Conservation (phyloP, 2,797 vertebrate genomes). For the Coregonus suidteri region DNA sequence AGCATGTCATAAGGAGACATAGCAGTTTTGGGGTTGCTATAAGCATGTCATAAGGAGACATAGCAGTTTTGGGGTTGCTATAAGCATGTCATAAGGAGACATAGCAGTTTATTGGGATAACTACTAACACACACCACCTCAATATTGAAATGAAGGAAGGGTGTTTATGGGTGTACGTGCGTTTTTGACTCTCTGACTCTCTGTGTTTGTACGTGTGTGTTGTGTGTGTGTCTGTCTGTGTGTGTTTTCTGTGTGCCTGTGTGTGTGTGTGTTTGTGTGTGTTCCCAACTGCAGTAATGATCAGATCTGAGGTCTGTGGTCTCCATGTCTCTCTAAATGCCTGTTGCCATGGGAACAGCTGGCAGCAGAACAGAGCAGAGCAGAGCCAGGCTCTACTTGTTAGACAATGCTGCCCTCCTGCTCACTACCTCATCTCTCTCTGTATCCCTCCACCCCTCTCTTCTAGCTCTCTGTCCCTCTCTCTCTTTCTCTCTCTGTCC, state of each 20-base stretch:
- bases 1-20: no score
- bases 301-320: slow-evolving; percentile 40
- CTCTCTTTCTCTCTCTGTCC: no score
- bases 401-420: slow-evolving; percentile 65
- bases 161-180: no score
- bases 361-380: slow-evolving; percentile 54
- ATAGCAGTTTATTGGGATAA: background rate
- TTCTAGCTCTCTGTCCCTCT: background rate
- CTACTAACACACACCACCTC: background rate
- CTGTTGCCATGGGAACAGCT: slow-evolving; percentile 80
- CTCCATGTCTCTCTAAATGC: slow-evolving; percentile 73
- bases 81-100: background rate
- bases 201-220: no score
- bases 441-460: background rate
- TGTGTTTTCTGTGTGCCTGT: no score
- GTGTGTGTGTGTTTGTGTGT: background rate
- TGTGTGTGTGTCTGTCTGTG: no score
- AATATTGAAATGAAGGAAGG: no score
- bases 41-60: background rate
- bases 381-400: slow-evolving; percentile 55
- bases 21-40: no score
- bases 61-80: background rate
- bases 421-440: background rate
- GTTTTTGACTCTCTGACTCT: no score
- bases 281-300: slow-evolving; percentile 58